Percentiles rank a stretch among this genome's conserved stretches.
Evolutionary conservation across 2,888 invertebrate species (phyloP).

Genomic region (Cheiracanthium punctorium): DNA sequence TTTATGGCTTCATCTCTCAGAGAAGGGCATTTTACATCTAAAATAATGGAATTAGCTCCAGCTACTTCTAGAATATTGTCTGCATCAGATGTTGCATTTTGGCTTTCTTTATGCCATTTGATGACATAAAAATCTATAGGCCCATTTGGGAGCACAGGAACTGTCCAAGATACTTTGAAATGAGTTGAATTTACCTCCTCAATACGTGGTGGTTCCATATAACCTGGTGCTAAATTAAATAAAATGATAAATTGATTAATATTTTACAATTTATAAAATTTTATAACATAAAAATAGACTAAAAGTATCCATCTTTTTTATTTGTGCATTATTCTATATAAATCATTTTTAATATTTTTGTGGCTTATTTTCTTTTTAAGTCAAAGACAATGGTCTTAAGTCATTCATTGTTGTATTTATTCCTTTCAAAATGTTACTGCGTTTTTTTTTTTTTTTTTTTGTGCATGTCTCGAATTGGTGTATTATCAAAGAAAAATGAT

Average conservation of each 20-base stretch:
- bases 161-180: constrained; percentile 54
- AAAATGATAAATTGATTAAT: neutral
- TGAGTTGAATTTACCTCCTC: constrained; percentile 55
- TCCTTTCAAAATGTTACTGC: too few relatives aligned
- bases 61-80: neutral
- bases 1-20: constrained; percentile 24
- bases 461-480: too few relatives aligned
- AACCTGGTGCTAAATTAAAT: constrained; percentile 30
- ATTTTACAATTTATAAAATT: too few relatives aligned
- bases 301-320: too few relatives aligned
- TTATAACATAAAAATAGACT: too few relatives aligned
- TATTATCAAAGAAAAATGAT: too few relatives aligned
- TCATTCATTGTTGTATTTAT: too few relatives aligned
- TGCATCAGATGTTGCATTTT: constrained; percentile 2
- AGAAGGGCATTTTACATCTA: constrained; percentile 40
- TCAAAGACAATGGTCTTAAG: too few relatives aligned
- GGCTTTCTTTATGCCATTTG: constrained; percentile 14
- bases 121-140: constrained; percentile 56
- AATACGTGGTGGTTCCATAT: constrained; percentile 61
- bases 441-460: too few relatives aligned
- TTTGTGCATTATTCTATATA: too few relatives aligned
- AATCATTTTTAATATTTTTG: too few relatives aligned
- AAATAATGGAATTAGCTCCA: neutral
- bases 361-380: too few relatives aligned
- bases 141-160: constrained; percentile 43